Evolutionary conservation across 2,113 vertebrate genomes (phyloP), one percentile per base, ranked within the genome.

Genomic region (Microcebus tavaratra): DNA sequence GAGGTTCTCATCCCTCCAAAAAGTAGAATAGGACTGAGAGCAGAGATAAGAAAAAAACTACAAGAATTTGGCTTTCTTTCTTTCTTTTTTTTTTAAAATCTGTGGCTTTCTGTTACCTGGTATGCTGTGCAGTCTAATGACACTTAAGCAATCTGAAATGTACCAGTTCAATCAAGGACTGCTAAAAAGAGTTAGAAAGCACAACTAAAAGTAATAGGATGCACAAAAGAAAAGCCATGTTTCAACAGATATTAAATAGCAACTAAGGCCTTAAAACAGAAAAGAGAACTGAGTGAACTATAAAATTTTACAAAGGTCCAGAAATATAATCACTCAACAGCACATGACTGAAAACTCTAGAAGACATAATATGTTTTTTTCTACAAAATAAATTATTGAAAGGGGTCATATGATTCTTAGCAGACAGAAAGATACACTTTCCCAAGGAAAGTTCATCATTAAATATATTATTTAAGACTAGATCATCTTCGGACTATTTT

Each of bases 401-500:
- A 87, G 13, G 39, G 81, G 53, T 59, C 89, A 98, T 17, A 10
- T 91, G 96, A 87, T 1, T 85, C 31, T 70, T 27, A 89, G 68
- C 87, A 92, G 36, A 79, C 92, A 96, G 82, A 93, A 91, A 95
- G 92, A 96, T 23, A 53, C 67, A 78, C 50, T 97, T 97, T 97
- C 94, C 94, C 88, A 84, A 84, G 93, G 53, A 76, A 89, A 78
- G 84, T 70, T 39, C 87, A 76, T 90, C 92, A 96, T 92, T 97
- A 95, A 95, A 12, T 82, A 85, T 53, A 94, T 97, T 93, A 97
- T 96, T 96, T 93, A 97, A 95, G 93, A 91, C 87, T 67, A 88
- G 91, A 90, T 95, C 88, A 48, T 96, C 95, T 20, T 82, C 1
- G 1, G 1, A 15, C 75, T 68, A 59, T 29, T 97, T 97, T 97